Percentiles rank a stretch among this genome's conserved stretches.
Conservation (phyloP, 2,797 vertebrate species). For the Rhinatrema bivittatum region DNA sequence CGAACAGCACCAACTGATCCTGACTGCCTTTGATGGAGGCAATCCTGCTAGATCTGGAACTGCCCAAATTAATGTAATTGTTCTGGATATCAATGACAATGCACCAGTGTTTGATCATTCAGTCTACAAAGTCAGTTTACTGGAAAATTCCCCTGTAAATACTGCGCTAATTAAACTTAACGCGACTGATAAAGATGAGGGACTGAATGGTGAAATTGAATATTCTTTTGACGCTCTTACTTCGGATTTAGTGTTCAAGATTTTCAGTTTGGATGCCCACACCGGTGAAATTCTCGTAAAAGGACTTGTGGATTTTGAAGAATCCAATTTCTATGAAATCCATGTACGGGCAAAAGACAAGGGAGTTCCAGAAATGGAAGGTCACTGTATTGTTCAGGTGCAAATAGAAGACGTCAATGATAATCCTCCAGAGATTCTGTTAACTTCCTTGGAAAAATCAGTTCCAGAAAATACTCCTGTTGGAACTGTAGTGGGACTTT, state of each 20-base stretch:
- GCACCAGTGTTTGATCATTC: slow-evolving; percentile 73
- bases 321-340: slow-evolving; percentile 71
- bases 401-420: slow-evolving; percentile 84
- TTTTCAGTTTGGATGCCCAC: slow-evolving; percentile 73
- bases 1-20: slow-evolving; percentile 72
- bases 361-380: slow-evolving; percentile 83
- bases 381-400: slow-evolving; percentile 81
- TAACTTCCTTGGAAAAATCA: slow-evolving; percentile 74
- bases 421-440: slow-evolving; percentile 78
- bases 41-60: slow-evolving; percentile 77
- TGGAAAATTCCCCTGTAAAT: slow-evolving; percentile 74
- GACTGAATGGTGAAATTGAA: slow-evolving; percentile 71
- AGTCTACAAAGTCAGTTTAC: slow-evolving; percentile 66
- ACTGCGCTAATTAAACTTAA: slow-evolving; percentile 77
- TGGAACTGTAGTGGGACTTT: slow-evolving; percentile 79
- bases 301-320: slow-evolving; percentile 84
- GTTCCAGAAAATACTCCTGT: slow-evolving; percentile 74
- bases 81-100: slow-evolving; percentile 89
- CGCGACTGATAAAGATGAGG: slow-evolving; percentile 79
- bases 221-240: slow-evolving; percentile 85
- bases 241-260: slow-evolving; percentile 55
- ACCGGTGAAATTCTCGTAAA: slow-evolving; percentile 77
- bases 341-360: slow-evolving; percentile 79
- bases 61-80: slow-evolving; percentile 66
- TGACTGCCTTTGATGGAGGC: slow-evolving; percentile 84